These are phyloP conservation scores for Tyrannus savana DNA, from an alignment of 2,113 vertebrate genomes.

Conservation along the genomic window DNA sequence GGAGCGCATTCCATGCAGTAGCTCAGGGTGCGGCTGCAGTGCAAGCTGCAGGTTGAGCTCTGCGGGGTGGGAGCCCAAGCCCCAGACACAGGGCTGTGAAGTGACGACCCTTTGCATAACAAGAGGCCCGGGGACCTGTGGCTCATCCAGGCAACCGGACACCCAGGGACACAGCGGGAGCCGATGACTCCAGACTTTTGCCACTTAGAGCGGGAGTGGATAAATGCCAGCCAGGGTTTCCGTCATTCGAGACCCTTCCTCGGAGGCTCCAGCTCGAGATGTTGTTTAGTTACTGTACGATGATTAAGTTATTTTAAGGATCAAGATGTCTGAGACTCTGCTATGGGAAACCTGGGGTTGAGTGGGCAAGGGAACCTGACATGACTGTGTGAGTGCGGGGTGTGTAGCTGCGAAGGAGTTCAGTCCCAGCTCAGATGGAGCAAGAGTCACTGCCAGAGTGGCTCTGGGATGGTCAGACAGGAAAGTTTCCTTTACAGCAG, in stretches of 20 bases:
- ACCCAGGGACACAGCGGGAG: neutral
- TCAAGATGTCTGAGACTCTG: no score
- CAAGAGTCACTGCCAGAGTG: fast-evolving
- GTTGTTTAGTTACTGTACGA: neutral
- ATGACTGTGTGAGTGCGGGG: neutral
- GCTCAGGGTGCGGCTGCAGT: fast-evolving
- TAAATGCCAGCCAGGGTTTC: neutral
- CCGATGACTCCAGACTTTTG: neutral
- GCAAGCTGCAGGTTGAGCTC: neutral
- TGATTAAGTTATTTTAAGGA: neutral
- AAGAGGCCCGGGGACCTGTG: neutral
- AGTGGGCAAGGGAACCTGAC: neutral
- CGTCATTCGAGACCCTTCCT: fast-evolving
- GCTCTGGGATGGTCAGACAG: fast-evolving
- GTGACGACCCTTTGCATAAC: neutral
- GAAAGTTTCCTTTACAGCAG: neutral
- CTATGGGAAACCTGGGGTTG: neutral
- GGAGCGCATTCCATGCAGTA: neutral
- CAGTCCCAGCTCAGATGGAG: neutral
- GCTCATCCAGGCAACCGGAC: no score
- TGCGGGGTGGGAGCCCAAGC: fast-evolving
- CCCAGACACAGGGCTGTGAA: fast-evolving
- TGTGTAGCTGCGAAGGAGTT: fast-evolving
- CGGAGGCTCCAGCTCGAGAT: fast-evolving
- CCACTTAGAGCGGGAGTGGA: fast-evolving